These are phyloP conservation scores for Ptiloglossa arizonensis DNA, from an alignment of 1,140 invertebrate species.

Conservation along the genomic window DNA sequence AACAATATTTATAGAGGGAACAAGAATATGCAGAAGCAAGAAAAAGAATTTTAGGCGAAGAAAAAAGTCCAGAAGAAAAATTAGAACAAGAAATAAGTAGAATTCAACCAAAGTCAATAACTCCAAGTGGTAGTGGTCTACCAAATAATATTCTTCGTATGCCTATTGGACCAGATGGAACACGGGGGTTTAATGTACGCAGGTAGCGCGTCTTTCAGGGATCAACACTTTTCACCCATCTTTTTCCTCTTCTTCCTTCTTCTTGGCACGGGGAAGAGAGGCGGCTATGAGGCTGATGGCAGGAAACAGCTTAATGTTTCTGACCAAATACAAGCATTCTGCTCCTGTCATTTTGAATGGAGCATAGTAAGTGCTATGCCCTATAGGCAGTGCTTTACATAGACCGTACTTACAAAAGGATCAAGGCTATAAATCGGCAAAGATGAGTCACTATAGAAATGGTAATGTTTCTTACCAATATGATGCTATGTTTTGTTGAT, in stretches of 20 bases:
- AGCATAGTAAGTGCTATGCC: conserved; percentile 34
- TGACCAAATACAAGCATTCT: conserved; percentile 8
- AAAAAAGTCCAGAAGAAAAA: conserved; percentile 88
- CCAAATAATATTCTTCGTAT: conserved; percentile 81
- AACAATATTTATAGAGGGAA: conserved; percentile 83
- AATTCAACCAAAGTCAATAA: conserved; percentile 72
- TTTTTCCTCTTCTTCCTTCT: conserved; percentile 71
- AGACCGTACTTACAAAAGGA: conserved; percentile 28
- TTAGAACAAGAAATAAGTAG: conserved; percentile 84
- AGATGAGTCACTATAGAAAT: conserved; percentile 35
- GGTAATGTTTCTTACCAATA: conserved; percentile 51
- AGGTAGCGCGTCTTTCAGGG: conserved; percentile 80
- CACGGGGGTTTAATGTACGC: conserved; percentile 83
- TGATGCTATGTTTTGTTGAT: conserved; percentile 51
- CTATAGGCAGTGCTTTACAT: conserved; percentile 12
- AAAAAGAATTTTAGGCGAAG: conserved; percentile 91
- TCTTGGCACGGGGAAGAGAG: conserved; percentile 60
- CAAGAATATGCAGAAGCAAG: conserved; percentile 94
- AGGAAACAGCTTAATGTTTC: conserved; percentile 62
- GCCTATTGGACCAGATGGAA: conserved; percentile 84
- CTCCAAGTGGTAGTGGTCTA: conserved; percentile 52
- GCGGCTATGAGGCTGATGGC: conserved; percentile 79
- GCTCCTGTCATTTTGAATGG: conserved; percentile 25
- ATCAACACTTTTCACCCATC: conserved; percentile 65
- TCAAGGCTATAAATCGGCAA: conserved; percentile 45